phyloP scores from a whole-genome alignment of 2,888 invertebrate species.

The Macrosiphum euphorbiae region DNA sequence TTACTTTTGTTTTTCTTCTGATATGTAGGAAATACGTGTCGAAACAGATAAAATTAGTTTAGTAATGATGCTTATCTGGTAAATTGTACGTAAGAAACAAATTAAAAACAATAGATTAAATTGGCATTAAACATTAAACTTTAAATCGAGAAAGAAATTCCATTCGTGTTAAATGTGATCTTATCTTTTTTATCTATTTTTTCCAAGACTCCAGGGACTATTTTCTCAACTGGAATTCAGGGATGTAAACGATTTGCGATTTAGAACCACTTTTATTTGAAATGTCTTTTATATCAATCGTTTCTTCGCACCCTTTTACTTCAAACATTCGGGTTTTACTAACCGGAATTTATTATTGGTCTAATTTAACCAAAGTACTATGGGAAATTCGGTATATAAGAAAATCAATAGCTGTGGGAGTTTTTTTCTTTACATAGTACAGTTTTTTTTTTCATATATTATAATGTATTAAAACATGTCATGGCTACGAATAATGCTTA shows the following conservation, averaged over 20 bases:
- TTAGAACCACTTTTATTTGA: constrained; percentile 36
- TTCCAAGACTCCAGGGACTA: constrained; percentile 27
- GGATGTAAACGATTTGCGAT: constrained; percentile 56
- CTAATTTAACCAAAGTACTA: constrained; percentile 9
- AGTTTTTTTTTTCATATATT: neutral
- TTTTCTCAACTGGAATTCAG: constrained; percentile 22
- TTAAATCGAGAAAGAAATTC: constrained; percentile 23
- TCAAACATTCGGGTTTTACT: neutral
- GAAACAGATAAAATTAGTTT: neutral
- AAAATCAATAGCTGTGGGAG: neutral
- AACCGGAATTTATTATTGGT: neutral
- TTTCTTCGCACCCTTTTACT: constrained; percentile 34
- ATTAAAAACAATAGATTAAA: constrained; percentile 52
- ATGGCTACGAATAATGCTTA: neutral
- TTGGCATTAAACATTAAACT: constrained; percentile 33
- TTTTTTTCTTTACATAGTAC: neutral
- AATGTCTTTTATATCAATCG: constrained; percentile 46
- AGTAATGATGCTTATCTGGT: constrained; percentile 27
- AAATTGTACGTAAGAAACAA: constrained; percentile 31
- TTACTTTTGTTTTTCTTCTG: neutral
- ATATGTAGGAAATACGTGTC: neutral
- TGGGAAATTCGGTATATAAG: neutral
- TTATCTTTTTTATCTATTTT: constrained; percentile 16
- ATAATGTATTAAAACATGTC: neutral
- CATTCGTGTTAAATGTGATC: constrained; percentile 38